A percentile compares a stretch with the other conserved stretches of the same genome.
phyloP scores from a whole-genome alignment of 2,888 invertebrate genomes.

The Charanyca ferruginea region DNA sequence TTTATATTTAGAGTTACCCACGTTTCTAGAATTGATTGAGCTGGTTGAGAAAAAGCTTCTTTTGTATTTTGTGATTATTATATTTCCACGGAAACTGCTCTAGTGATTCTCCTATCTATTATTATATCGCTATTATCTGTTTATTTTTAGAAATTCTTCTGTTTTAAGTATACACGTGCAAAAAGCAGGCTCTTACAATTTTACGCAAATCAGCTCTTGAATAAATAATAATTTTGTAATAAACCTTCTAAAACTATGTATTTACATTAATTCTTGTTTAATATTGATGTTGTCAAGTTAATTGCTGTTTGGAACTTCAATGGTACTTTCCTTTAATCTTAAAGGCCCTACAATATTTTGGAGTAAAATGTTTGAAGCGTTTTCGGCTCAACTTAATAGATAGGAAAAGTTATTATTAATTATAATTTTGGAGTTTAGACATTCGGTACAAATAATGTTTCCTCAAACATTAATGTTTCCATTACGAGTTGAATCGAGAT shows the following conservation, averaged over 20 bases:
- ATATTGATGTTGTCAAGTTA: conserved; percentile 70
- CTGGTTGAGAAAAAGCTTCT: not conserved
- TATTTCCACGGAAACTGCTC: not conserved
- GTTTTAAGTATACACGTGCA: not conserved
- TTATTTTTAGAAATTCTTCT: not conserved
- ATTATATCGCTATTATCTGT: no score
- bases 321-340: conserved; percentile 69
- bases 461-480: conserved; percentile 38
- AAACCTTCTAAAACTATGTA: conserved; percentile 59
- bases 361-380: conserved; percentile 69
- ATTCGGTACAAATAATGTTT: conserved; percentile 58
- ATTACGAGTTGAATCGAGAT: conserved; percentile 29
- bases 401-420: conserved; percentile 72
- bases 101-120: not conserved
- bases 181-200: not conserved
- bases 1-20: not conserved
- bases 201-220: not conserved
- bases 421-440: conserved; percentile 63
- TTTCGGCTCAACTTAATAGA: conserved; percentile 68
- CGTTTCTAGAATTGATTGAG: not conserved
- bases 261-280: conserved; percentile 59
- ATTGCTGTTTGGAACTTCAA: conserved; percentile 69
- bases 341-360: conserved; percentile 65
- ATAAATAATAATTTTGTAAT: conserved; percentile 31
- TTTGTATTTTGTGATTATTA: no score